Evolutionary conservation across 2,797 vertebrate genomes (phyloP), one percentile per base, ranked within the genome.

Genomic region (Phataginus tricuspis): DNA sequence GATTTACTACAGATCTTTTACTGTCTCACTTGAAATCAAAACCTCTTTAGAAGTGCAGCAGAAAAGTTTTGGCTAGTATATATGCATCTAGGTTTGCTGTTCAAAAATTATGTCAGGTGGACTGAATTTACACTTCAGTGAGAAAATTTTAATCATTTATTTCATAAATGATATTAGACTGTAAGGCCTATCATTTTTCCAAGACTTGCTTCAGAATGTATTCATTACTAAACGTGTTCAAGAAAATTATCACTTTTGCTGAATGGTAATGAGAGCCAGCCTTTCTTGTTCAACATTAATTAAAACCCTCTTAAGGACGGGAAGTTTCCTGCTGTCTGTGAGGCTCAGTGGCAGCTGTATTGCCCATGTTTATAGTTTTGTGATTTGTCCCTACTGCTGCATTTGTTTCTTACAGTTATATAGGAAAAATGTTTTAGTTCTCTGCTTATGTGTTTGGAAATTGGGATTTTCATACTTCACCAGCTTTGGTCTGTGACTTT

Each of bases 1-100:
- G 90, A 86, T 94, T 69, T 85, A 84, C 64, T 93, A 96, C 83
- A 85, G n/a, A 23, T 49, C 29, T 59, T 59, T 34, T 74, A n/a
- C 59, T 34, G 84, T 0, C 23, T 80, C 29, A 21, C 39, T 39
- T 88, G 57, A 95, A 97, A 90, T 94, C 87, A 94, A 86, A 96
- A 79, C 7, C 59, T 95, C 90, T 53, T 61, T 98, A 97, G 95
- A 97, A 96, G 94, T 78, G 64, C 75, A 97, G 93, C n/a, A 85
- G 94, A 59, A 85, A 63, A 80, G 45, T 97, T 91, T 37, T 21
- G 31, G 19, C 78, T 93, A 59, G 85, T 53, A 49, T 93, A 34
- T 79, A 0, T 15, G 29, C 34, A 8, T 91, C 25, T 64, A 49
- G 29, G 25, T 49, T 84, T 10, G 23, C 37, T 88, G 29, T 39